phyloP scores from a whole-genome alignment of 1,140 invertebrate genomes.

The Penaeus chinensis region DNA sequence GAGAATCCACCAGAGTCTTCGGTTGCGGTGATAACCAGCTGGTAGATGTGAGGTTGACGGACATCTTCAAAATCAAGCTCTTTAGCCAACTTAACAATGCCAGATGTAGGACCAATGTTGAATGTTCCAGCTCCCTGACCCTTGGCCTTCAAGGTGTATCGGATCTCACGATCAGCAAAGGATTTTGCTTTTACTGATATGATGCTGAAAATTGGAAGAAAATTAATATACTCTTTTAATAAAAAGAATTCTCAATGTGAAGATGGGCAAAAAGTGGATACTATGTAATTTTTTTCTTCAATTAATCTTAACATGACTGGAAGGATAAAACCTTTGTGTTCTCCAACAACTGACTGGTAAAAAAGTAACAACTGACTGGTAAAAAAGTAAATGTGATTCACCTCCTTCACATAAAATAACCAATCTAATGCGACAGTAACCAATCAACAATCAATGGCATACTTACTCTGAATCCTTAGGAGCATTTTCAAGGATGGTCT shows the following conservation, averaged over 20 bases:
- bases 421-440: too few relatives aligned
- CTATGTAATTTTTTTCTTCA: too few relatives aligned
- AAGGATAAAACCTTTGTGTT: too few relatives aligned
- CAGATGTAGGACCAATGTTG: conserved; percentile 92
- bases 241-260: too few relatives aligned
- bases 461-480: conserved; percentile 96
- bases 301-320: too few relatives aligned
- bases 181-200: conserved; percentile 97
- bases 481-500: conserved; percentile 94
- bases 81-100: conserved; percentile 93
- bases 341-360: too few relatives aligned
- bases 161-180: conserved; percentile 93
- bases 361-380: too few relatives aligned
- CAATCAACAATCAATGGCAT: conserved; percentile 30
- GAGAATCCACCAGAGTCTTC: conserved; percentile 96
- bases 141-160: conserved; percentile 92
- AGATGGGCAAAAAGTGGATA: too few relatives aligned
- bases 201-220: conserved; percentile 74
- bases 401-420: too few relatives aligned
- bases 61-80: conserved; percentile 95
- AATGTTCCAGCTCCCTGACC: conserved; percentile 94
- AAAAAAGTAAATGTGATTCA: too few relatives aligned
- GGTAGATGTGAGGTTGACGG: conserved; percentile 91
- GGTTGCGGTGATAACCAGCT: conserved; percentile 90
- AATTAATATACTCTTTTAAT: background rate